Percentiles rank a stretch among this genome's conserved stretches.
These are phyloP conservation scores for Brachionus calyciflorus DNA, from an alignment of 1,140 invertebrate species.

Conservation along the genomic window DNA sequence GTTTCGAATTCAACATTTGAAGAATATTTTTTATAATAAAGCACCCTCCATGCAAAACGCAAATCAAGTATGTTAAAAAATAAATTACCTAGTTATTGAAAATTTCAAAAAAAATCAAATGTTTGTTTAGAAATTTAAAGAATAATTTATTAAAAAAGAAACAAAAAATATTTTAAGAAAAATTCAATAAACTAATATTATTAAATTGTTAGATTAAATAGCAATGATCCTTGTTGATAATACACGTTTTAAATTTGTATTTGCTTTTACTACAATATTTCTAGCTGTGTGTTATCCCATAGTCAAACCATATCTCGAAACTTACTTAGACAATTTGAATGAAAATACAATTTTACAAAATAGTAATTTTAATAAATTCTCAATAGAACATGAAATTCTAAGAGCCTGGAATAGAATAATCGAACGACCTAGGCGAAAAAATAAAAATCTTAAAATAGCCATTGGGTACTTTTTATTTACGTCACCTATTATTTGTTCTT, in stretches of 20 bases:
- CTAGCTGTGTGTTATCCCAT: neutral
- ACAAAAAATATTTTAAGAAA: neutral
- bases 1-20: too few relatives aligned
- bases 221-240: neutral
- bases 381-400: conserved; percentile 38
- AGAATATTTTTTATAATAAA: too few relatives aligned
- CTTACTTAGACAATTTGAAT: neutral
- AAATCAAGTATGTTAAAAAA: too few relatives aligned
- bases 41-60: too few relatives aligned
- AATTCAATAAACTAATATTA: neutral
- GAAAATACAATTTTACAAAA: neutral
- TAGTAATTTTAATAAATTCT: neutral
- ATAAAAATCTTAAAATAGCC: conserved; percentile 11
- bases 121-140: too few relatives aligned
- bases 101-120: too few relatives aligned
- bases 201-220: neutral
- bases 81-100: too few relatives aligned
- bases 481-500: too few relatives aligned
- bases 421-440: neutral
- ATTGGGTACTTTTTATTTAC: conserved; percentile 40
- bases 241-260: neutral
- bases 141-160: neutral
- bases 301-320: neutral
- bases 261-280: conserved; percentile 22
- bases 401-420: conserved; percentile 11